Base-by-base conservation (phyloP, 1,140 invertebrate genomes). In the Hyles euphorbiae region DNA sequence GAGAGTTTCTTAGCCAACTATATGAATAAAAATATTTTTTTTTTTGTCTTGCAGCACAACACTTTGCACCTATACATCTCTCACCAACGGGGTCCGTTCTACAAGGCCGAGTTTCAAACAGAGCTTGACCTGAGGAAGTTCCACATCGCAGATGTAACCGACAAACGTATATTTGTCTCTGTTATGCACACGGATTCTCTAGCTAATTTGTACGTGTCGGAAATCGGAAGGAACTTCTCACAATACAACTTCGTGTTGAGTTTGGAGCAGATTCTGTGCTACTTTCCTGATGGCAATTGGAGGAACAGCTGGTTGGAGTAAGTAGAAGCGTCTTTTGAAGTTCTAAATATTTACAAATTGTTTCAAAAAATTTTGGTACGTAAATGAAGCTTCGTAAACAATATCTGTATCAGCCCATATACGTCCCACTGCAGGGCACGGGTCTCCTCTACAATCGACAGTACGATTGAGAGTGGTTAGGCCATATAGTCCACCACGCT, bases 271-370 rank as follows among this genome's bases (percentile, higher is more conserved):
- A 93, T 98, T 34, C 90, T 98, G 46, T 96, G 94, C 62, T 97
- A 95, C 77, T 96, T 96, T 76, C 95, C 95, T 0, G 94, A 95
- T 71, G 91, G 87, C 3, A 94, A 95, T 8, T 96, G 94, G 93
- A 93, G 93, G 67, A 90, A 94, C 43, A 94, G 94, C 49, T 97
- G 96, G 95, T 77, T 97, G 1, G 94, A 93, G 95, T 96, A 91
- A 93, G 92, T 92, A 63, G 51, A 43, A 47, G 50, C 36, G 6
- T 9, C 4, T 33, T 33, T 52, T 3, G 10, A 34, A 12, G 10
- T 11, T 50, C 3, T 11, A 50, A 49, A 49, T 49, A 10, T 49
- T 6, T n/a, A 49, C 6, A n/a, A 6, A 49, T 1, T 10, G 1
- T 2, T 49, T 49, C 0, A 22, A 10, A 1, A 49, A 49, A 1